Evolutionary conservation across 2,888 invertebrate genomes (phyloP).

Genomic region (Meganola albula): DNA sequence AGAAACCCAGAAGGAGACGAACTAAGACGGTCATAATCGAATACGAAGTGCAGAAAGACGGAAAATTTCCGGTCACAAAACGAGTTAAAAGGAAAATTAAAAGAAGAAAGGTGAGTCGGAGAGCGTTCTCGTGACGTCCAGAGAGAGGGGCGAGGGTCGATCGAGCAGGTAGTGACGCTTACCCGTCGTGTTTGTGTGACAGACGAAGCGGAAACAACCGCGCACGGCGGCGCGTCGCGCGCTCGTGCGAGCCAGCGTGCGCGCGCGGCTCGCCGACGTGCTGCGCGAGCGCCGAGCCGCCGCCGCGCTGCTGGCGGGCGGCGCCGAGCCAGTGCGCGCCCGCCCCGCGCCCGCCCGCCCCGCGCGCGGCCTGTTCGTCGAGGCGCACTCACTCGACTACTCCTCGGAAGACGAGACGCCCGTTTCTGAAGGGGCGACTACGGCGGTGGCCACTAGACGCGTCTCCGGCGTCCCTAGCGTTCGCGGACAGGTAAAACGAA

Average conservation of each 20-base stretch:
- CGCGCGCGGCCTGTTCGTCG: conserved; percentile 79
- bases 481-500: conserved; percentile 62
- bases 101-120: conserved; percentile 54
- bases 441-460: conserved; percentile 62
- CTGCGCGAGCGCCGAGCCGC: conserved; percentile 6
- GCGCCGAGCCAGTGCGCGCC: conserved; percentile 15
- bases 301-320: conserved; percentile 2
- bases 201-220: conserved; percentile 45
- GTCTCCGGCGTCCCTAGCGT: conserved; percentile 62
- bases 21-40: conserved; percentile 81
- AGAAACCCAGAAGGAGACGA: conserved; percentile 52
- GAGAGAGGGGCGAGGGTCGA: no score
- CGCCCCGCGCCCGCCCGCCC: conserved; percentile 41
- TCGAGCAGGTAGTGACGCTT: not conserved
- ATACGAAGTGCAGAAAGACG: conserved; percentile 80
- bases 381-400: conserved; percentile 82
- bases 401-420: conserved; percentile 70
- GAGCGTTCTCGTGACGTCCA: no score
- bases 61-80: conserved; percentile 79
- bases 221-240: conserved; percentile 64
- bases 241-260: conserved; percentile 58
- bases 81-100: conserved; percentile 60
- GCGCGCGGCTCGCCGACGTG: conserved; percentile 38
- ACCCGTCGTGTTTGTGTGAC: not conserved
- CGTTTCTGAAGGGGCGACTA: conserved; percentile 41